A percentile compares a stretch with the other conserved stretches of the same genome.
These are phyloP conservation scores for Sebastes fasciatus DNA, from an alignment of 2,113 vertebrate species.

Conservation along the genomic window DNA sequence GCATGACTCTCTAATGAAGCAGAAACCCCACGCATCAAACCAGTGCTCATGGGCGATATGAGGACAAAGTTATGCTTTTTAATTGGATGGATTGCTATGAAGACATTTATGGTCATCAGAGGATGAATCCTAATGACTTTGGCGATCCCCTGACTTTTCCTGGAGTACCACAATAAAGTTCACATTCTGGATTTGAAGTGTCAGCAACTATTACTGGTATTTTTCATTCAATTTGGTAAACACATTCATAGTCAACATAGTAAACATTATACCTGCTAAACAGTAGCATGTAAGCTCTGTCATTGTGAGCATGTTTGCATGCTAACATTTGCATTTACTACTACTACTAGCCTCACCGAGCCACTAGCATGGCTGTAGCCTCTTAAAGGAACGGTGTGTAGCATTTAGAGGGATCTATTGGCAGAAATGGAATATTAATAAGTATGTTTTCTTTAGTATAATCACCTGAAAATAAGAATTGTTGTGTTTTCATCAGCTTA, in stretches of 20 bases:
- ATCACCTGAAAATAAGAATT: too few species aligned
- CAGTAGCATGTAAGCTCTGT: background rate
- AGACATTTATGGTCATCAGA: background rate
- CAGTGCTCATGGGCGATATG: background rate
- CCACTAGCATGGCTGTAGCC: background rate
- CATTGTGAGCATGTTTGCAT: background rate
- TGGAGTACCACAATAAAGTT: background rate
- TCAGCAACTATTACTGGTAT: background rate
- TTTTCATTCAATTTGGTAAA: background rate
- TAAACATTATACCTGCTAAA: background rate
- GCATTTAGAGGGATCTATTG: too few species aligned
- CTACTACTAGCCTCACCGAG: background rate
- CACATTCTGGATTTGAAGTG: background rate
- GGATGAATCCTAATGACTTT: background rate
- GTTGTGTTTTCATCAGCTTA: too few species aligned
- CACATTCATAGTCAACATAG: background rate
- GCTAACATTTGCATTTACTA: background rate
- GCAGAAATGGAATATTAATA: too few species aligned
- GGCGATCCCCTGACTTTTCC: background rate
- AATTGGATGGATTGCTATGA: background rate
- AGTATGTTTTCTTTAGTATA: too few species aligned
- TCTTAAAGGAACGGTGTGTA: too few species aligned
- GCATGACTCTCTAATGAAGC: background rate
- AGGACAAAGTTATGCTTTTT: background rate
- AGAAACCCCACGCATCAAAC: background rate